phyloP scores from a whole-genome alignment of 2,797 vertebrate genomes.

The Euphonia xanthogaster region DNA sequence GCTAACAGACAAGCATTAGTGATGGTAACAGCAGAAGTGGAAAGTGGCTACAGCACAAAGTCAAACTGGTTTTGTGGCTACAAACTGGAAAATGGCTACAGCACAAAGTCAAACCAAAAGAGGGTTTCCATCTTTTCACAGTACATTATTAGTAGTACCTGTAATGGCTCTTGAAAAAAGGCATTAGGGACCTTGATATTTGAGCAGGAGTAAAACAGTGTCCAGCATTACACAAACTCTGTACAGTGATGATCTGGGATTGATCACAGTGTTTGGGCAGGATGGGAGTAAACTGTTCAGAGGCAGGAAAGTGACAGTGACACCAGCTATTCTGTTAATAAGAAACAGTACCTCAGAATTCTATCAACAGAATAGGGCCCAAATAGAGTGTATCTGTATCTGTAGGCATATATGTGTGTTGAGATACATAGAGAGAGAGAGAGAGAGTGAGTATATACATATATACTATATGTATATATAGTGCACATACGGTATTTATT shows the following conservation, averaged over 20 bases:
- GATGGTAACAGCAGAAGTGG: neutral
- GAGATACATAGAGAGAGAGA: neutral
- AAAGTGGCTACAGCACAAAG: neutral
- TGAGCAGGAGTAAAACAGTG: neutral
- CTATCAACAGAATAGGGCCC: neutral
- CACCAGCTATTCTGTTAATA: neutral
- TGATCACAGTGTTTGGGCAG: neutral
- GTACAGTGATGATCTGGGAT: neutral
- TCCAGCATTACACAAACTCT: neutral
- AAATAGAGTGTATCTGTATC: neutral
- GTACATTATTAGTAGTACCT: neutral
- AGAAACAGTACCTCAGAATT: neutral
- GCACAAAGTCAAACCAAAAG: neutral
- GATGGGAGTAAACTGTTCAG: neutral
- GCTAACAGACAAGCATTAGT: neutral
- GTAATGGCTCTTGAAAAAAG: neutral
- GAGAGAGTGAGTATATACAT: no score
- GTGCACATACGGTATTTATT: neutral
- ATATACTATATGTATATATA: no score
- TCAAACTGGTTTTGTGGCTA: neutral
- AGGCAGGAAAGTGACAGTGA: accelerated
- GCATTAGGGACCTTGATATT: neutral
- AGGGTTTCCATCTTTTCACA: no score
- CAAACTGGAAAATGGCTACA: neutral
- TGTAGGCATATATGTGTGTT: neutral